These are phyloP conservation scores for Amblyopsis rosae DNA, from an alignment of 2,113 vertebrate genomes.

Conservation along the genomic window DNA sequence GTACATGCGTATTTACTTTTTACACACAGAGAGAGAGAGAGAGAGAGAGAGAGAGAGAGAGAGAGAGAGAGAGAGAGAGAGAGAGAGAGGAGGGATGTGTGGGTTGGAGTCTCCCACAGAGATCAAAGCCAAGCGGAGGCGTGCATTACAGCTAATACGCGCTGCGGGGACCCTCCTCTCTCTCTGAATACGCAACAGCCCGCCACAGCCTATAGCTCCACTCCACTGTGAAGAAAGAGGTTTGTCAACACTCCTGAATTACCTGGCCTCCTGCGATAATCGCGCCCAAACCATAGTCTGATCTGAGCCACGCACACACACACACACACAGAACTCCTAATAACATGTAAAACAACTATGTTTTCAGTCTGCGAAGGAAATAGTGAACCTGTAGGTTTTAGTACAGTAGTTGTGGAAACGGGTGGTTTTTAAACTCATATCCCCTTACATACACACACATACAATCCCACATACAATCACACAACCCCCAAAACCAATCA, in stretches of 20 bases:
- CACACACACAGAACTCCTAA: background rate
- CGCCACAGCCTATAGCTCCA: background rate
- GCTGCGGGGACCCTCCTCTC: conserved; percentile 21
- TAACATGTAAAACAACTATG: no score
- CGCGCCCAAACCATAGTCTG: no score
- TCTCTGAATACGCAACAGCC: background rate
- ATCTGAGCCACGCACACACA: background rate
- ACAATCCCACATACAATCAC: no score
- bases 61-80: background rate
- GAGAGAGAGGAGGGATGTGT: background rate
- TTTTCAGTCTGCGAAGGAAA: no score
- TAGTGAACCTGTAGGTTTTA: no score
- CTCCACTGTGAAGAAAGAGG: no score
- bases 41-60: background rate
- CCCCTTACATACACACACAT: no score
- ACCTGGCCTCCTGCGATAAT: no score
- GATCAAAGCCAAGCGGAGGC: conserved; percentile 44
- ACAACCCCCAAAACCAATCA: no score
- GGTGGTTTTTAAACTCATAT: no score
- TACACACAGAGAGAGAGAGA: conserved; percentile 3
- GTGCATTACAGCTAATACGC: conserved; percentile 41
- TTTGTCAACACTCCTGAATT: no score
- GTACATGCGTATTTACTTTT: background rate
- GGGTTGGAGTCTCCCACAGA: conserved; percentile 11
- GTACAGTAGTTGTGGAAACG: no score